phyloP scores from a whole-genome alignment of 2,888 invertebrate genomes.

The Tinea pellionella region DNA sequence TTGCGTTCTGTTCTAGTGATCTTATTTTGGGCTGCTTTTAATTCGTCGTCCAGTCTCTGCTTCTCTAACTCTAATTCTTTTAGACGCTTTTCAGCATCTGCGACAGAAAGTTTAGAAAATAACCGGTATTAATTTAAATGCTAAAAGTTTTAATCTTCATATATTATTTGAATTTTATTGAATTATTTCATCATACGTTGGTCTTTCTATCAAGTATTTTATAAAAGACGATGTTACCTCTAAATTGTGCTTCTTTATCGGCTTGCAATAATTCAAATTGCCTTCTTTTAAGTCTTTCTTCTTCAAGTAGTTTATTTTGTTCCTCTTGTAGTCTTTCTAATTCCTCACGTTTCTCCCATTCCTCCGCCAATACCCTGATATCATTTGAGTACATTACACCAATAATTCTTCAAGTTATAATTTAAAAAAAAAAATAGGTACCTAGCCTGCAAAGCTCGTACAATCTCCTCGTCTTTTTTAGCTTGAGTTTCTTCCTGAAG shows the following conservation, averaged over 20 bases:
- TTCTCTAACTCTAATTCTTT: constrained; percentile 79
- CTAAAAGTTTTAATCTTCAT: no score
- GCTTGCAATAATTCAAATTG: constrained; percentile 80
- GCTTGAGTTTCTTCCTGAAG: constrained; percentile 87
- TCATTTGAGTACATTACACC: constrained; percentile 11
- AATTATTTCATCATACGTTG: no score
- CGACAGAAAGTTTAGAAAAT: constrained; percentile 25
- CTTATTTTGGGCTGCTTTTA: constrained; percentile 76
- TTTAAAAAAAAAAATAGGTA: constrained; percentile 18
- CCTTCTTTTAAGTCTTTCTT: constrained; percentile 79
- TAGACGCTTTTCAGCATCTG: constrained; percentile 79
- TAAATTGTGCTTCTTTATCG: constrained; percentile 76
- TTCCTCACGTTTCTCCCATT: constrained; percentile 86
- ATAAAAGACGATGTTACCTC: constrained; percentile 55
- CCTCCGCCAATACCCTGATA: constrained; percentile 77
- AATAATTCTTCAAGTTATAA: neutral
- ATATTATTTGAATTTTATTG: no score
- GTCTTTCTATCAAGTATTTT: no score
- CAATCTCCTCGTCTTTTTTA: constrained; percentile 86
- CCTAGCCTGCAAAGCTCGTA: constrained; percentile 75
- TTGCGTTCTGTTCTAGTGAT: constrained; percentile 74
- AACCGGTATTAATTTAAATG: no score
- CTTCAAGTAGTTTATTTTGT: constrained; percentile 77
- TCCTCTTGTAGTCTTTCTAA: constrained; percentile 83
- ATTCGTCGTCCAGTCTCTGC: constrained; percentile 75